Base-by-base conservation (phyloP, 2,797 vertebrate genomes). In the Nannoperca obscura region DNA sequence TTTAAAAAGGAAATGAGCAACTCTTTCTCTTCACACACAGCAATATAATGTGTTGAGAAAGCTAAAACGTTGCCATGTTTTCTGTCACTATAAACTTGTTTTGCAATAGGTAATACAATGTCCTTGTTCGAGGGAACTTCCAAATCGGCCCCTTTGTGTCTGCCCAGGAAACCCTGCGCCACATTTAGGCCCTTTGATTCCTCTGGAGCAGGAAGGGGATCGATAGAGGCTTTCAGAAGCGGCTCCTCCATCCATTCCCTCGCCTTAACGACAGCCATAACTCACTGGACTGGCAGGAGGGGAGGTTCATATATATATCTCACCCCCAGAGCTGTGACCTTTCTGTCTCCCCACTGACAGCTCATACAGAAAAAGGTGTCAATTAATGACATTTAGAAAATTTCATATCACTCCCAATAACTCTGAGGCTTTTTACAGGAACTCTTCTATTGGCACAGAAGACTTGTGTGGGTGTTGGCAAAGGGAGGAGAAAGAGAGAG, bases 321-420 rank as follows among this genome's bases (percentile, higher is more conserved):
- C 93, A 88, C 90, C 91, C 91, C 91, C 84, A 85, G 86, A 88
- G 92, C 88, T 82, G 91, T 94, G 94, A 95, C 94, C 94, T 95
- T 96, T 95, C 93, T 92, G 91, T 94, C 94, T 95, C 91, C 86
- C 85, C 61, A 54, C 89, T 93, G 94, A 94, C 93, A 94, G 93
- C 91, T 92, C 81, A 76, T 82, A 91, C 89, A 92, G 92, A 94
- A 94, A 94, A 95, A 95, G 93, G 93, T 95, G 93, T 95, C 94
- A 95, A 95, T 95, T 95, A 96, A 95, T 95, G 94, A 94, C 94
- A 95, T 95, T 95, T 95, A 92, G 91, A 95, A 94, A 87, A 95
- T 95, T 94, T 94, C 89, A 92, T 93, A 93, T 95, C 93, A 93
- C 90, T 94, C 93, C 93, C 92, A 91, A 95, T 94, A 95, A 95